phyloP scores from a whole-genome alignment of 2,888 invertebrate genomes.

The Tinea trinotella region DNA sequence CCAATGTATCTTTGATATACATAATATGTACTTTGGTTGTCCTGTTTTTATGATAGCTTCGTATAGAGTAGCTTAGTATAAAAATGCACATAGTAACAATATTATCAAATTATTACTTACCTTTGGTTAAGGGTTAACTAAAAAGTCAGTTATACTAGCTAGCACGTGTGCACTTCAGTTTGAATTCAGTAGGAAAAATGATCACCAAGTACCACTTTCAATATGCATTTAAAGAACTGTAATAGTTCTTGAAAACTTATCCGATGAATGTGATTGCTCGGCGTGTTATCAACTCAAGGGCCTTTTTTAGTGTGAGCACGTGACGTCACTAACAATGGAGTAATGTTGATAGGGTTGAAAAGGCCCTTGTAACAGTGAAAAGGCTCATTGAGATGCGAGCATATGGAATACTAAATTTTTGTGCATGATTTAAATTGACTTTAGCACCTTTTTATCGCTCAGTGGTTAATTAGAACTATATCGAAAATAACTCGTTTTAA shows the following conservation, averaged over 20 bases:
- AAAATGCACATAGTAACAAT: too few relatives aligned
- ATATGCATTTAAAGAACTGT: not conserved
- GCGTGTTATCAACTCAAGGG: not conserved
- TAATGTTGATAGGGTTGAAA: not conserved
- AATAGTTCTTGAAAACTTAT: not conserved
- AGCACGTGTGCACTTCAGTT: constrained; percentile 8
- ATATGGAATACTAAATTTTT: constrained; percentile 8
- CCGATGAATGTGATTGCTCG: not conserved
- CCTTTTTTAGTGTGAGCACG: constrained; percentile 1
- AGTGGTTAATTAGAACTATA: too few relatives aligned
- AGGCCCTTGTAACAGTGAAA: not conserved
- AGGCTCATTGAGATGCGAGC: not conserved
- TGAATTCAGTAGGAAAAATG: not conserved
- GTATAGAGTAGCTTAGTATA: too few relatives aligned
- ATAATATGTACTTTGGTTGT: too few relatives aligned
- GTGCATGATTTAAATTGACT: too few relatives aligned
- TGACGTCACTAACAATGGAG: constrained; percentile 2
- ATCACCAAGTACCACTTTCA: not conserved
- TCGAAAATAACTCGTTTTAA: too few relatives aligned
- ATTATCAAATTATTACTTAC: too few relatives aligned
- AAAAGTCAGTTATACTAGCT: not conserved
- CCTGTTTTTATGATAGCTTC: too few relatives aligned
- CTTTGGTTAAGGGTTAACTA: too few relatives aligned
- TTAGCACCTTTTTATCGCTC: too few relatives aligned
- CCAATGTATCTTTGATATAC: too few relatives aligned